Percentiles rank a stretch among this genome's conserved stretches.
Conservation (phyloP, 2,888 invertebrate species). For the Cyaniris semiargus region DNA sequence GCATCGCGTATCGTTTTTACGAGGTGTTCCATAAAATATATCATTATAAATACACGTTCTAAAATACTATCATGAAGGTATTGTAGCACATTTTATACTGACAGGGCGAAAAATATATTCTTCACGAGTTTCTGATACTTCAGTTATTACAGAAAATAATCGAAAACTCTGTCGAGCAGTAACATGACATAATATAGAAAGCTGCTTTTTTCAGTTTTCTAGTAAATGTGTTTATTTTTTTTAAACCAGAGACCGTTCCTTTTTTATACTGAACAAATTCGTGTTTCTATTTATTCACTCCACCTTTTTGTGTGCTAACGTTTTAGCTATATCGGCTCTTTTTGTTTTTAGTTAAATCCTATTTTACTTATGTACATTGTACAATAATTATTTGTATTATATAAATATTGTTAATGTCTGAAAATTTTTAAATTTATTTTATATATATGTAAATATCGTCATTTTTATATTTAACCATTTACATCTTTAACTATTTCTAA, state of each 20-base stretch:
- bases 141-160: neutral
- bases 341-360: neutral
- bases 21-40: too few relatives aligned
- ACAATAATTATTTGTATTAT: too few relatives aligned
- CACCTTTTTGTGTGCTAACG: neutral
- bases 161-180: neutral
- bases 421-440: too few relatives aligned
- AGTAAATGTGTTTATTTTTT: slow-evolving; percentile 14
- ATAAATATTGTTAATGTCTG: too few relatives aligned
- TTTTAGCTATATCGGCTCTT: neutral
- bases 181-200: neutral
- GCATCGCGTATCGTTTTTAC: too few relatives aligned
- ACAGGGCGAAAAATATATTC: too few relatives aligned
- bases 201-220: neutral
- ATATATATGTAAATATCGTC: too few relatives aligned
- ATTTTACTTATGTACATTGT: neutral
- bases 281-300: neutral
- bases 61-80: too few relatives aligned
- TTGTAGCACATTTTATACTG: too few relatives aligned
- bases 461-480: too few relatives aligned
- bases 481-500: too few relatives aligned
- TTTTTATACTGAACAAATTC: neutral
- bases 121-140: neutral
- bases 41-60: too few relatives aligned
- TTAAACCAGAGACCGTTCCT: neutral